These are phyloP conservation scores for Echinops telfairi DNA, from an alignment of 2,113 vertebrate genomes.

Conservation along the genomic window DNA sequence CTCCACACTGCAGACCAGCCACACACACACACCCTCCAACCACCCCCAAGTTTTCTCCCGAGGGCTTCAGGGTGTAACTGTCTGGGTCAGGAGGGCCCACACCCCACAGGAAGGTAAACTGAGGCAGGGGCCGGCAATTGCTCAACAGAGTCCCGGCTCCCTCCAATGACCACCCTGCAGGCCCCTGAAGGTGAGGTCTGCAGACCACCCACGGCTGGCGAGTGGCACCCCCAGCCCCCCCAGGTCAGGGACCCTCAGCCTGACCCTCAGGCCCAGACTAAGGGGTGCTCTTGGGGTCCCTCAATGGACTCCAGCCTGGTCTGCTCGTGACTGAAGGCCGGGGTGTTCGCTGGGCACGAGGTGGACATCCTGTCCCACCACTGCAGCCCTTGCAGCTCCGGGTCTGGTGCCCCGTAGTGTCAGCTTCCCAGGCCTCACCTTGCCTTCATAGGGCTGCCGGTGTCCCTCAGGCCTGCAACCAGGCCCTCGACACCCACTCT, in stretches of 20 bases:
- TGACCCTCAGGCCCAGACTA: fast-evolving
- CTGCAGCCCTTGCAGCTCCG: no score
- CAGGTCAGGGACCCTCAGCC: no score
- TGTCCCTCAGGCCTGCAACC: no score
- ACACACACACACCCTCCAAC: fast-evolving
- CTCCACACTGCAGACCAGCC: no score
- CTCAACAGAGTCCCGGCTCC: not conserved
- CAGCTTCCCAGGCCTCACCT: no score
- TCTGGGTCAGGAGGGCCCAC: not conserved
- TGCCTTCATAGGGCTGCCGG: no score
- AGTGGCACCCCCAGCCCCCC: not conserved
- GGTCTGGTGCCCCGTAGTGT: no score
- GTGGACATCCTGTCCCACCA: no score
- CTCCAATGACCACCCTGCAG: fast-evolving
- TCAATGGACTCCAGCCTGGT: not conserved
- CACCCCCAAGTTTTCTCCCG: no score
- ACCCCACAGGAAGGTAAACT: not conserved
- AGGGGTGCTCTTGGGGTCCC: not conserved
- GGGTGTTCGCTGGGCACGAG: fast-evolving
- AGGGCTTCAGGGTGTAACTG: not conserved
- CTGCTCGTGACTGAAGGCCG: not conserved
- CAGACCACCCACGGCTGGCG: not conserved
- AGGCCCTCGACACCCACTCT: no score
- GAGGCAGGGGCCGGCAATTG: not conserved
- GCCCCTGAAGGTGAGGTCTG: not conserved